Evolutionary conservation across 1,140 invertebrate genomes (phyloP).

Genomic region (Adelges cooleyi): DNA sequence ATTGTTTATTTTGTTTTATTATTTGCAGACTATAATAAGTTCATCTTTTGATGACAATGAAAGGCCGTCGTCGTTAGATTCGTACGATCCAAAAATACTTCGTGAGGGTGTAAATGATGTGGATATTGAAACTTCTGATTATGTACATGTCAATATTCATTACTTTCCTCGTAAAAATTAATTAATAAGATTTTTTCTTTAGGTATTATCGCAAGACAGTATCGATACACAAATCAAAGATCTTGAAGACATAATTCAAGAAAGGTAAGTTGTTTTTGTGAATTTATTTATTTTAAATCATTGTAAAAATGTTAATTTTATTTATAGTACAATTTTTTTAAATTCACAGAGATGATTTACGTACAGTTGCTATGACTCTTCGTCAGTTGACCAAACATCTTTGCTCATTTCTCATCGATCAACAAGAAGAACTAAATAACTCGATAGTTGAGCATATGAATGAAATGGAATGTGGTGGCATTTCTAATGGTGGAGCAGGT

Average conservation of each 20-base stretch:
- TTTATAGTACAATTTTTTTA: too few relatives aligned
- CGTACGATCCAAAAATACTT: not conserved
- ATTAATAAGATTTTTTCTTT: not conserved
- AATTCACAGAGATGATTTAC: conserved; percentile 6
- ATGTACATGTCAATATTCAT: not conserved
- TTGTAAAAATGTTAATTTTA: too few relatives aligned
- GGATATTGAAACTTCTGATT: conserved; percentile 23
- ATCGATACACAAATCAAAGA: conserved; percentile 24
- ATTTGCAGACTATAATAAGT: conserved; percentile 4
- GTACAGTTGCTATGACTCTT: conserved; percentile 10
- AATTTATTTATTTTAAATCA: too few relatives aligned
- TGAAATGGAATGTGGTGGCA: conserved; percentile 15
- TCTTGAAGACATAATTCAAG: conserved; percentile 21
- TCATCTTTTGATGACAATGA: conserved; percentile 15
- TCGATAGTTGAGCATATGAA: conserved; percentile 11
- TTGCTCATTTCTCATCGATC: conserved; percentile 7
- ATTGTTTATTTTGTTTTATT: not conserved
- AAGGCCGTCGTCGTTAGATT: not conserved
- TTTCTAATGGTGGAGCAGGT: not conserved
- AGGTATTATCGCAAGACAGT: conserved; percentile 23
- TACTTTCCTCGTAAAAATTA: not conserved
- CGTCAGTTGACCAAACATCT: conserved; percentile 15
- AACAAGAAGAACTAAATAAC: conserved; percentile 24
- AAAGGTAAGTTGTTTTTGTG: not conserved
- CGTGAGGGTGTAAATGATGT: not conserved